Base-by-base conservation (phyloP, 2,888 invertebrate genomes). In the Phlogophora meticulosa region DNA sequence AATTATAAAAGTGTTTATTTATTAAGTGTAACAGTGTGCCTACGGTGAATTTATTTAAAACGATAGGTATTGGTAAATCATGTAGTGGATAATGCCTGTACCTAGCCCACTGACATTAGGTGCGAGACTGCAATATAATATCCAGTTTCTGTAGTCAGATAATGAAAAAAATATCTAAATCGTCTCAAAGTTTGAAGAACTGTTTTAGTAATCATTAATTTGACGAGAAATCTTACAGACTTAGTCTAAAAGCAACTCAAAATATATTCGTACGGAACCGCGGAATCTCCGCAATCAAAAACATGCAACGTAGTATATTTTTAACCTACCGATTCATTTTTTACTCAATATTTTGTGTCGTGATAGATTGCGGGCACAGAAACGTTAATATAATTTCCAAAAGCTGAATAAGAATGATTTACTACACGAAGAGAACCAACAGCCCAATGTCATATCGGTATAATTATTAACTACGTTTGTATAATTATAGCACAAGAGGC, bases 401-500 rank as follows among this genome's bases (percentile, higher is more conserved):
- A 78, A 62, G 45, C 46, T 43, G 45, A 63, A 59, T 51, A 48
- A 53, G 46, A 76, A 71, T 63, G 59, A 69, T 67, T 64, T 45
- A 79, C 64, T 24, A 57, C 63, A 67, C 66, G 69, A 57, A 71
- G 38, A 63, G 40, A n/a, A 42, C 20, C 10, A 42, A 69, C 49
- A 43, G 7, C 13, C 61, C 80, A 79, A 79, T 78, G 80, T 69
- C 82, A 66, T 65, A 59, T 49, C 17, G 57, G 46, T 52, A 28
- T 28, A 28, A 28, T 28, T 28, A 76, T 60, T 63, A 64, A 56
- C 32, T 9, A 68, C 57, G 61, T n/a, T n/a, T n/a, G n/a, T 60
- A 66, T 67, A 81, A 82, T 71, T 80, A 62, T 68, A 72, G 55
- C 57, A 28, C 66, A 70, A 66, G 68, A 49, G 58, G 49, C 46